These are phyloP conservation scores for Coregonus clupeaformis DNA, from an alignment of 2,113 vertebrate species.

Conservation along the genomic window DNA sequence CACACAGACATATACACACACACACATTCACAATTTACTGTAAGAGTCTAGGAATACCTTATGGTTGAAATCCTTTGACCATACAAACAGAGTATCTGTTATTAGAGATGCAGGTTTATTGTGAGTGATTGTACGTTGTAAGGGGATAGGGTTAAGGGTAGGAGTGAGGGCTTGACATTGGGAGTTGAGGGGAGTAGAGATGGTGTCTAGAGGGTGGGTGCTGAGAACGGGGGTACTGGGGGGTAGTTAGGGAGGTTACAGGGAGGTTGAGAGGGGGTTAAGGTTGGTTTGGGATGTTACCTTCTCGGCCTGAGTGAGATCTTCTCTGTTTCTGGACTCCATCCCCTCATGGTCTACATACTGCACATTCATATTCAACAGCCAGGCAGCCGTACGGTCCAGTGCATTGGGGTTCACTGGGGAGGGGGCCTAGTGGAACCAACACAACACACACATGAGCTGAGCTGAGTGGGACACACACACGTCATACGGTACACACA, in stretches of 20 bases:
- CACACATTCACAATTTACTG: slow-evolving; percentile 28
- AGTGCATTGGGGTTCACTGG: slow-evolving; percentile 98
- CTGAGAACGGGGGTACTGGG: not conserved
- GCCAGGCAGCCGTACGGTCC: slow-evolving; percentile 99
- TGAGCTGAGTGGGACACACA: slow-evolving; percentile 10
- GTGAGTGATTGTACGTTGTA: not conserved
- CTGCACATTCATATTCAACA: slow-evolving; percentile 98
- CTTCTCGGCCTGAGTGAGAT: slow-evolving; percentile 97
- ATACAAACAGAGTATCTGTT: too few species aligned
- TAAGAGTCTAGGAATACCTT: not conserved
- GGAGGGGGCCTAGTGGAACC: slow-evolving; percentile 94
- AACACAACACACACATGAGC: slow-evolving; percentile 69
- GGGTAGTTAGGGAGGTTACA: slow-evolving; percentile 38
- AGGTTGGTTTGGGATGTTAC: slow-evolving; percentile 74
- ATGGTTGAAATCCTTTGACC: not conserved
- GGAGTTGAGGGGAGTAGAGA: slow-evolving; percentile 16
- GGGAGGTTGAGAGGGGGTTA: slow-evolving; percentile 40
- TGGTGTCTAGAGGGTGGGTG: not conserved
- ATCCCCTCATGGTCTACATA: slow-evolving; percentile 95
- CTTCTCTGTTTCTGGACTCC: slow-evolving; percentile 94
- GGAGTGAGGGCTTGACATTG: not conserved
- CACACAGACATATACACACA: slow-evolving; percentile 8
- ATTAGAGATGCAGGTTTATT: not conserved
- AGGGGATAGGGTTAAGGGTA: not conserved
- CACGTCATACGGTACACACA: not conserved